phyloP scores from a whole-genome alignment of 2,797 vertebrate species.

The Pseudomugil tenellus region DNA sequence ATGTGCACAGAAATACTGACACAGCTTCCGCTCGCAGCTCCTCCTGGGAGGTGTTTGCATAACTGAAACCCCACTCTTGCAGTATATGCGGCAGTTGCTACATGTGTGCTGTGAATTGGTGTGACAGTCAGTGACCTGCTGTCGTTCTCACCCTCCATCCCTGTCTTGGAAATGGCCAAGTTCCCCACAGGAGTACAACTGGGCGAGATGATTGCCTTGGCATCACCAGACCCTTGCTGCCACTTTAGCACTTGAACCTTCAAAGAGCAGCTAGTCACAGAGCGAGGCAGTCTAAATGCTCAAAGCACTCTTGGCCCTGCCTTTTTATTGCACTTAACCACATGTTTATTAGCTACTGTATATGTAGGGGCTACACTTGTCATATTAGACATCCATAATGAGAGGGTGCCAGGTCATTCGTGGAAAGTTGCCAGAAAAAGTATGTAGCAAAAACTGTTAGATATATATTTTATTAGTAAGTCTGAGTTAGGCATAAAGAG shows the following conservation, averaged over 20 bases:
- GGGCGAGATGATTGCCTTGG: conserved; percentile 58
- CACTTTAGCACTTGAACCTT: conserved; percentile 69
- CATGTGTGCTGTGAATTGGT: conserved; percentile 28
- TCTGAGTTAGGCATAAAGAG: neutral
- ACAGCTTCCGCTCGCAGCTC: conserved; percentile 11
- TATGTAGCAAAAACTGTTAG: neutral
- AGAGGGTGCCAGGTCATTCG: conserved; percentile 16
- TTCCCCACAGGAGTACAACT: conserved; percentile 43
- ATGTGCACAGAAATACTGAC: neutral
- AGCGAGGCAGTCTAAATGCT: conserved; percentile 60
- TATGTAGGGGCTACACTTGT: conserved; percentile 39
- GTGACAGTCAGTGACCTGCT: conserved; percentile 35
- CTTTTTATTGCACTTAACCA: conserved; percentile 63
- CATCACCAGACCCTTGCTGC: conserved; percentile 44
- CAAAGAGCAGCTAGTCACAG: conserved; percentile 62
- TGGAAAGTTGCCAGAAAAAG: conserved; percentile 3
- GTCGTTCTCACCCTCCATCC: conserved; percentile 20
- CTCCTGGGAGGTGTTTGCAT: conserved; percentile 24
- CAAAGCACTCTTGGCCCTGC: conserved; percentile 59
- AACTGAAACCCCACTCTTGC: conserved; percentile 14
- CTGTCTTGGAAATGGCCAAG: conserved; percentile 28
- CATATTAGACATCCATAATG: conserved; percentile 3
- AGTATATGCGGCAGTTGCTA: conserved; percentile 8
- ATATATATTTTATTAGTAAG: neutral
- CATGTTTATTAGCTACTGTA: conserved; percentile 58